These are phyloP conservation scores for Leucopsar rothschildi DNA, from an alignment of 2,113 vertebrate species.

Conservation along the genomic window DNA sequence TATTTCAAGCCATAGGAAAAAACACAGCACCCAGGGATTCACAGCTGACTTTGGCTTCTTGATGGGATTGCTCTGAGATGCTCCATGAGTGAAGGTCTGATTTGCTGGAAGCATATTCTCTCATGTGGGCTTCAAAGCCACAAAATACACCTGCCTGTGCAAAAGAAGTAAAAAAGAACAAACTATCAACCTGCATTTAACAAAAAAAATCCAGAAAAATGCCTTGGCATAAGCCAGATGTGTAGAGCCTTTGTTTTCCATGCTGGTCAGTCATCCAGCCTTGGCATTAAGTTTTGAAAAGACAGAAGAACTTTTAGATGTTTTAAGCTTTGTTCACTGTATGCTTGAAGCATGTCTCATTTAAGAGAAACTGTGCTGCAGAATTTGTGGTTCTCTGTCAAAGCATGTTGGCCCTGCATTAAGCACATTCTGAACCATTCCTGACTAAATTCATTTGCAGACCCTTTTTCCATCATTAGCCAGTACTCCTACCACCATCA, in stretches of 20 bases:
- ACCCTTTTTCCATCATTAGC: neutral
- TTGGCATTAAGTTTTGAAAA: conserved; percentile 12
- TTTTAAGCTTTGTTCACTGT: conserved; percentile 32
- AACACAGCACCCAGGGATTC: neutral
- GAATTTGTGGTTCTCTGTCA: neutral
- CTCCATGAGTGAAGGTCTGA: neutral
- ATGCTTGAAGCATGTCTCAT: neutral
- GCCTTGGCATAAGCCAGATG: neutral
- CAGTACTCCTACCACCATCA: neutral
- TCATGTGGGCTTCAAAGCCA: neutral
- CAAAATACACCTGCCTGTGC: neutral
- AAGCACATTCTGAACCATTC: neutral
- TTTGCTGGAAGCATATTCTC: neutral
- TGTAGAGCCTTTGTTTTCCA: neutral
- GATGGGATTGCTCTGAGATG: neutral
- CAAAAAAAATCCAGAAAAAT: neutral
- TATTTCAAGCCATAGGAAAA: neutral
- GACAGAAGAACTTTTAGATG: neutral
- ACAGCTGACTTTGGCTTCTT: neutral
- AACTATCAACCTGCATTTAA: neutral
- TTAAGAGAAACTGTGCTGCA: neutral
- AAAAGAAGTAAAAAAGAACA: neutral
- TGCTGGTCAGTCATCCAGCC: neutral
- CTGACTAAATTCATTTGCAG: neutral
- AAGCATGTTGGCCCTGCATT: neutral